phyloP scores from a whole-genome alignment of 92 coral and sea anemone genomes.

The Isaurus tuberculatus region DNA sequence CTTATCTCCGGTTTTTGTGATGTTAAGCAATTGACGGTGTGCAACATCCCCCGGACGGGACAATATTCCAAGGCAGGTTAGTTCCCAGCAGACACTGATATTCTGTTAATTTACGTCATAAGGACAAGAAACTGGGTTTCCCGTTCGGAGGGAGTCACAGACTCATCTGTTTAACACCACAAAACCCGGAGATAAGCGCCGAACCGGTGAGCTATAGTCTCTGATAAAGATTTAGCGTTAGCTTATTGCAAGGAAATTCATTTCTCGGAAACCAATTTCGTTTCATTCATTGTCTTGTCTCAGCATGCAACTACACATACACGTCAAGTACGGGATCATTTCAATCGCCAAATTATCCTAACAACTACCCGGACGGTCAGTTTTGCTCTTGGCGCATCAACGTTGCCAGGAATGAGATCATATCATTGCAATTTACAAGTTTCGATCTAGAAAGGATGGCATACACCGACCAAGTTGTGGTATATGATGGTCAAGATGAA shows the following conservation, averaged over 20 bases:
- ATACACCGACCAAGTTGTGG: constrained; percentile 47
- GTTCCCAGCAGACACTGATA: no score
- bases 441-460: constrained; percentile 43
- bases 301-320: constrained; percentile 75
- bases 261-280: background rate
- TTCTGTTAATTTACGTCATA: no score
- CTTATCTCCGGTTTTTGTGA: no score
- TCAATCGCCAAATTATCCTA: constrained; percentile 77
- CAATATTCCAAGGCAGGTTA: no score
- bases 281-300: background rate
- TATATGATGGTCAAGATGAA: constrained; percentile 57
- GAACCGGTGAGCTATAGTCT: no score
- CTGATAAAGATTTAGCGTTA: no score
- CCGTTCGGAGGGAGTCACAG: no score
- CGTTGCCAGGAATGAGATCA: constrained; percentile 47
- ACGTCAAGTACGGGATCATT: constrained; percentile 58
- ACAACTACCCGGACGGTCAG: constrained; percentile 74
- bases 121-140: no score
- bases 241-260: background rate
- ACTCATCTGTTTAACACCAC: no score
- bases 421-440: constrained; percentile 60
- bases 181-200: no score
- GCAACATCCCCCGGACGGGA: no score
- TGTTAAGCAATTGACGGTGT: no score
- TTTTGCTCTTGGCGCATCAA: constrained; percentile 79